A percentile compares a stretch with the other conserved stretches of the same genome.
Conservation (phyloP, 2,888 invertebrate genomes). For the Bellardia pandia region DNA sequence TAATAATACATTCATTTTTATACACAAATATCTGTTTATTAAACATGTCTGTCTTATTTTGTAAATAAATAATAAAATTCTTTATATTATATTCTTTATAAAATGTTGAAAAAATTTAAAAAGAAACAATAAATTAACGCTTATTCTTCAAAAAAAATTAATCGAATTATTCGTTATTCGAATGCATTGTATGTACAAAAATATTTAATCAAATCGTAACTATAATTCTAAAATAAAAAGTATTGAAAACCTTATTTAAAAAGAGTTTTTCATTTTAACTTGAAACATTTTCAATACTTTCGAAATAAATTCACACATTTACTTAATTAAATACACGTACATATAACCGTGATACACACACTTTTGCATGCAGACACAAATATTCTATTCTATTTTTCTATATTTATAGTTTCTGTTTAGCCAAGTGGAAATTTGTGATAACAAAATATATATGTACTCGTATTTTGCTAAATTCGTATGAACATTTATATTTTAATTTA, state of each 20-base stretch:
- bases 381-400: slow-evolving; percentile 3
- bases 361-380: neutral
- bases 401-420: slow-evolving; percentile 54
- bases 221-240: no score
- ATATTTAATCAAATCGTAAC: no score
- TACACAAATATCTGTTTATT: no score
- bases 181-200: no score
- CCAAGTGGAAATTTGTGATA: slow-evolving; percentile 66
- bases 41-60: no score
- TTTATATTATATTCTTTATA: no score
- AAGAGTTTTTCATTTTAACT: slow-evolving; percentile 12
- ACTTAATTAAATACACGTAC: neutral
- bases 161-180: no score
- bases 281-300: neutral
- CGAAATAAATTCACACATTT: neutral
- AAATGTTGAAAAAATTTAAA: no score
- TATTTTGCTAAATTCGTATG: neutral
- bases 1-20: no score
- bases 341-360: neutral
- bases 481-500: slow-evolving; percentile 24
- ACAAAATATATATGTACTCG: slow-evolving; percentile 53
- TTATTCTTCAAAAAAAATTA: no score
- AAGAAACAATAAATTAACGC: no score
- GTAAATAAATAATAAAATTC: no score
- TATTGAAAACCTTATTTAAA: neutral